These are phyloP conservation scores for Synergus umbraculus DNA, from an alignment of 2,888 invertebrate genomes.

Conservation along the genomic window DNA sequence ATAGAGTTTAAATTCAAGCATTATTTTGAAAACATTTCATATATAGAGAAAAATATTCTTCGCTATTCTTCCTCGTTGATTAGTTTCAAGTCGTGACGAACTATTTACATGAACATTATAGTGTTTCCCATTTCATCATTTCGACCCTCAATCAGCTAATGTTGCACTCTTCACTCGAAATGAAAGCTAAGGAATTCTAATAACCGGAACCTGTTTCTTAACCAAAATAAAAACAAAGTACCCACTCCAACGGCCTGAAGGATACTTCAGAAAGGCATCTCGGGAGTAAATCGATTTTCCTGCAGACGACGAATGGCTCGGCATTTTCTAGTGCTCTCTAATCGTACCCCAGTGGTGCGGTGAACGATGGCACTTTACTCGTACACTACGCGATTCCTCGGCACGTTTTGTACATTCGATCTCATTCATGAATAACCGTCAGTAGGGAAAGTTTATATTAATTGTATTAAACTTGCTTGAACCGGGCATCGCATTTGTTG, in stretches of 20 bases:
- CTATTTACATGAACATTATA: too few relatives aligned
- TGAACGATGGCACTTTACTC: constrained; percentile 22
- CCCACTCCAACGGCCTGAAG: not conserved
- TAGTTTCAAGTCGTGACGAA: too few relatives aligned
- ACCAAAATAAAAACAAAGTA: not conserved
- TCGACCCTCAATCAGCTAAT: constrained; percentile 19
- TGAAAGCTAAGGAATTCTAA: constrained; percentile 3
- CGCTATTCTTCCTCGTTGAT: too few relatives aligned
- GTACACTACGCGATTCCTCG: constrained; percentile 8
- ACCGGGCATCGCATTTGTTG: not conserved
- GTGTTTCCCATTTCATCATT: not conserved
- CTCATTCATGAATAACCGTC: constrained; percentile 5
- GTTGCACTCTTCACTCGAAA: not conserved
- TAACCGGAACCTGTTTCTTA: not conserved
- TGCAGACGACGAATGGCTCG: constrained; percentile 1
- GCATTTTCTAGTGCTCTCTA: constrained; percentile 8
- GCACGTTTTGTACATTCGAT: constrained; percentile 36
- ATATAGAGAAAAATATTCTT: too few relatives aligned
- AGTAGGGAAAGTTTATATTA: constrained; percentile 24
- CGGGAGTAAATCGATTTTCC: constrained; percentile 8
- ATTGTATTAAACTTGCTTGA: constrained; percentile 21
- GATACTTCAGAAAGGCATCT: not conserved
- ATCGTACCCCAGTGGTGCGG: constrained; percentile 7
- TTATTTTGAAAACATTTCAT: too few relatives aligned
- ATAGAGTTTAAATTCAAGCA: too few relatives aligned